Percentiles rank a stretch among this genome's conserved stretches.
phyloP scores from a whole-genome alignment of 1,140 invertebrate species.

The Procambarus clarkii region DNA sequence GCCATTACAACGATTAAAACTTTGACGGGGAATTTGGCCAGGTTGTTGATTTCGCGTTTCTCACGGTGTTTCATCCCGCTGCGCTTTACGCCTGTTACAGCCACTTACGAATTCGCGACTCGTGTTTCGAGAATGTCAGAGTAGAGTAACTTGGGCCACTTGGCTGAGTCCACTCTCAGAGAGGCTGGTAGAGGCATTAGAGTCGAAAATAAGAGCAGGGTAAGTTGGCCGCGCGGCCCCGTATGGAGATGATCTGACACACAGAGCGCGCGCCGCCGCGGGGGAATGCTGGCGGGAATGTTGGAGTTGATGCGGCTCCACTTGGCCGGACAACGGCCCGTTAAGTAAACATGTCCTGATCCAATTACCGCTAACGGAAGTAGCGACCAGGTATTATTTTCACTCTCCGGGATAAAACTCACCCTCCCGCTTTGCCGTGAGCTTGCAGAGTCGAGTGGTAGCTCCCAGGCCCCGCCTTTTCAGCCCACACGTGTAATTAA shows the following conservation, averaged over 20 bases:
- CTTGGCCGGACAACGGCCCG: conserved; percentile 56
- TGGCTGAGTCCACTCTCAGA: too few species aligned
- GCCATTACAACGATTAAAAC: conserved; percentile 69
- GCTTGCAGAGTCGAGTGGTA: too few species aligned
- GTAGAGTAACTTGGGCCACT: background rate
- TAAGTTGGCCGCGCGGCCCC: too few species aligned
- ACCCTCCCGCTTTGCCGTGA: too few species aligned
- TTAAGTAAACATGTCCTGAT: conserved; percentile 65
- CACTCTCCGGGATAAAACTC: too few species aligned
- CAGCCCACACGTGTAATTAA: too few species aligned
- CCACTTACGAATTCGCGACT: too few species aligned
- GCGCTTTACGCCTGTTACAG: too few species aligned
- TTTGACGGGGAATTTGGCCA: conserved; percentile 60
- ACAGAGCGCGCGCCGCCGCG: conserved; percentile 45
- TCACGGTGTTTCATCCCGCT: background rate
- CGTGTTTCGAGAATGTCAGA: background rate
- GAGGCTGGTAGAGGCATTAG: conserved; percentile 7
- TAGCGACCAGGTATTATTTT: conserved; percentile 37
- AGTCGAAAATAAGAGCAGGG: conserved; percentile 37
- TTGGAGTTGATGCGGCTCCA: conserved; percentile 53
- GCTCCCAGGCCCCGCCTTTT: too few species aligned
- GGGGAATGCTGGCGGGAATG: conserved; percentile 59
- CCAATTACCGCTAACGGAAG: conserved; percentile 48
- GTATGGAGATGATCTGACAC: conserved; percentile 66
- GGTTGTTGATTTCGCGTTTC: conserved; percentile 60